phyloP scores from a whole-genome alignment of 37 sponge, comb jelly and placozoan species.

The Halichondria panicea region DNA sequence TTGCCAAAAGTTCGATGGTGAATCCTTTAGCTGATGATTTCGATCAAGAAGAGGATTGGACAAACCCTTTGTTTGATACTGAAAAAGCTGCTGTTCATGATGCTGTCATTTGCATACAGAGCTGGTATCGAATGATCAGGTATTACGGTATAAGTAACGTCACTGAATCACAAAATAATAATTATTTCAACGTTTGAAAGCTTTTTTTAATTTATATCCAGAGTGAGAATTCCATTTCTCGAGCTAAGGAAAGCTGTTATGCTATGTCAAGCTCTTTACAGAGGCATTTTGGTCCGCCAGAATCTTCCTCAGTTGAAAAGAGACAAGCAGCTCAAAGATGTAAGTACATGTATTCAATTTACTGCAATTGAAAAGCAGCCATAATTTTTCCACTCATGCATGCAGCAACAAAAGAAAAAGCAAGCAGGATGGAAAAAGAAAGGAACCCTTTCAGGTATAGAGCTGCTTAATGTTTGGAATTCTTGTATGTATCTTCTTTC shows the following conservation, averaged over 20 bases:
- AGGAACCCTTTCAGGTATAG: slow-evolving; percentile 63
- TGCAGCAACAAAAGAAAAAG: slow-evolving; percentile 67
- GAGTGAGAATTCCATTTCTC: slow-evolving; percentile 51
- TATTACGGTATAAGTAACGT: background rate
- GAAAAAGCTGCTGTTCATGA: slow-evolving; percentile 37
- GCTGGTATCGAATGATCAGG: slow-evolving; percentile 83
- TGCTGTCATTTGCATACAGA: slow-evolving; percentile 66
- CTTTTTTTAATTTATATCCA: background rate
- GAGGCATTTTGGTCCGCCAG: slow-evolving; percentile 41
- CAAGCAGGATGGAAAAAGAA: slow-evolving; percentile 64
- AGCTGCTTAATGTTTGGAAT: background rate
- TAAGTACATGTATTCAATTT: slow-evolving; percentile 7
- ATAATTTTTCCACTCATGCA: background rate
- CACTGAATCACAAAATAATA: background rate
- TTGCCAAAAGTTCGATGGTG: slow-evolving; percentile 29
- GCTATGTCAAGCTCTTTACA: slow-evolving; percentile 50
- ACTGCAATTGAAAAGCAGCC: background rate
- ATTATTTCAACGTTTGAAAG: background rate
- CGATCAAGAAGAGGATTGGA: slow-evolving; percentile 51
- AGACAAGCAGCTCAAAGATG: slow-evolving; percentile 66
- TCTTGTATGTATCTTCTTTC: background rate
- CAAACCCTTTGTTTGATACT: slow-evolving; percentile 69
- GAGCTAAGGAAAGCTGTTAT: slow-evolving; percentile 46
- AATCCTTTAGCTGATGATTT: slow-evolving; percentile 51
- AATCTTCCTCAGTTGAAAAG: slow-evolving; percentile 50